Conservation (phyloP, 2,888 invertebrate species). For the Hemistola chrysoprasaria region DNA sequence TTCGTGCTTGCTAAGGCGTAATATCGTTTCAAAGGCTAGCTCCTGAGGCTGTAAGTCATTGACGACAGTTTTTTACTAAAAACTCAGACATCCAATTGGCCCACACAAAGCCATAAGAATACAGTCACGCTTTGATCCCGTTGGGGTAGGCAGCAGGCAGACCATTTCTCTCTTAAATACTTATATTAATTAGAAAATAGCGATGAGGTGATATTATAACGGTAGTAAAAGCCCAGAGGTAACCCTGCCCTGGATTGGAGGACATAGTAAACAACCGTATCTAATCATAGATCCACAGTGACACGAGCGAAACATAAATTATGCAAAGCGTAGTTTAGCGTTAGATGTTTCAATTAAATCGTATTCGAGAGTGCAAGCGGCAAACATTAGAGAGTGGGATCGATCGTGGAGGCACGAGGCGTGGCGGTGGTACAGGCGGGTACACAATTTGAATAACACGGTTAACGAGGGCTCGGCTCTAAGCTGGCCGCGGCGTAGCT, state of each 20-base stretch:
- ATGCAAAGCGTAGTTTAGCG: constrained; percentile 37
- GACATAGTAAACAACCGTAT: constrained; percentile 26
- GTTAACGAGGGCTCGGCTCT: constrained; percentile 66
- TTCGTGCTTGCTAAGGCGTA: no score
- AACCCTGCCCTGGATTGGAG: constrained; percentile 22
- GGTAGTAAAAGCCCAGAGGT: constrained; percentile 16
- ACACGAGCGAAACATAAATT: constrained; percentile 33
- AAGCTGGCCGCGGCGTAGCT: constrained; percentile 53
- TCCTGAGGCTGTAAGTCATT: no score
- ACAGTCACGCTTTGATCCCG: no score
- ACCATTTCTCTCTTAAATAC: no score
- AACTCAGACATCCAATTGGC: no score
- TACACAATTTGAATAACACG: constrained; percentile 74
- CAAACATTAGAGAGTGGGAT: constrained; percentile 52
- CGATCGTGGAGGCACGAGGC: constrained; percentile 43
- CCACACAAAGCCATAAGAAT: no score
- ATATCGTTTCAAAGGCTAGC: no score
- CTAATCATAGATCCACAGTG: constrained; percentile 26
- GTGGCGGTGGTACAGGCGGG: constrained; percentile 38
- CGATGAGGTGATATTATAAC: constrained; percentile 6
- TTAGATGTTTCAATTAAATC: constrained; percentile 45
- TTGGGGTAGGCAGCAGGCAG: no score
- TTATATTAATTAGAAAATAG: no score
- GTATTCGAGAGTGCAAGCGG: constrained; percentile 54
- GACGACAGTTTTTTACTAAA: no score